These are phyloP conservation scores for Pteromalus puparum DNA, from an alignment of 1,140 invertebrate genomes.

Conservation along the genomic window DNA sequence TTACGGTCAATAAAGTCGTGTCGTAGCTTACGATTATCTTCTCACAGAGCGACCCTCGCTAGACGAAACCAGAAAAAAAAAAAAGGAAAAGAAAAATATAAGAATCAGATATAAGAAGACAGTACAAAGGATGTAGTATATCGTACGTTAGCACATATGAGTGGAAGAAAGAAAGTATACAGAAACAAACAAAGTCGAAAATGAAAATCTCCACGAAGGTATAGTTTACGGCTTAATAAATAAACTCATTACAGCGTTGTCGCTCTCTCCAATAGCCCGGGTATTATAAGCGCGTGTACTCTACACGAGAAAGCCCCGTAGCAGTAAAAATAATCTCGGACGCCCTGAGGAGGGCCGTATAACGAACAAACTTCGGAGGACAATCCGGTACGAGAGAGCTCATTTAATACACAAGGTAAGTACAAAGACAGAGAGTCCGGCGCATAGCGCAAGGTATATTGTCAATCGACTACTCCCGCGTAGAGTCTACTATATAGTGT, in stretches of 20 bases:
- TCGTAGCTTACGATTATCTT: conserved; percentile 21
- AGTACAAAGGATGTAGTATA: background rate
- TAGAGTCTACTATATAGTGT: no score
- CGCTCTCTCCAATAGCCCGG: background rate
- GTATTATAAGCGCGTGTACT: background rate
- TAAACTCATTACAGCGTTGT: conserved; percentile 34
- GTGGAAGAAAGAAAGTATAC: background rate
- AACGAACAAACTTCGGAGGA: background rate
- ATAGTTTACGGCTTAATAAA: conserved; percentile 30
- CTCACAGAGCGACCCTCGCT: background rate
- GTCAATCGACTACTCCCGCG: background rate
- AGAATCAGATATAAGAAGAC: background rate
- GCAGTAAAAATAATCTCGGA: conserved; percentile 44
- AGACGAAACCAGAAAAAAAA: background rate
- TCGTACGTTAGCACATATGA: background rate
- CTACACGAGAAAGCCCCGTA: background rate
- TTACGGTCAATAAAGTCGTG: conserved; percentile 31
- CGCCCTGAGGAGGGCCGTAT: background rate
- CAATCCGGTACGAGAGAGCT: background rate
- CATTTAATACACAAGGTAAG: background rate
- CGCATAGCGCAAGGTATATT: background rate
- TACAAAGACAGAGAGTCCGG: background rate
- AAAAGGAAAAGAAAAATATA: no score
- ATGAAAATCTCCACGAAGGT: conserved; percentile 12
- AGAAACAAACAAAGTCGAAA: background rate